phyloP scores from a whole-genome alignment of 2,797 vertebrate species.

The Phrynocephalus forsythii region DNA sequence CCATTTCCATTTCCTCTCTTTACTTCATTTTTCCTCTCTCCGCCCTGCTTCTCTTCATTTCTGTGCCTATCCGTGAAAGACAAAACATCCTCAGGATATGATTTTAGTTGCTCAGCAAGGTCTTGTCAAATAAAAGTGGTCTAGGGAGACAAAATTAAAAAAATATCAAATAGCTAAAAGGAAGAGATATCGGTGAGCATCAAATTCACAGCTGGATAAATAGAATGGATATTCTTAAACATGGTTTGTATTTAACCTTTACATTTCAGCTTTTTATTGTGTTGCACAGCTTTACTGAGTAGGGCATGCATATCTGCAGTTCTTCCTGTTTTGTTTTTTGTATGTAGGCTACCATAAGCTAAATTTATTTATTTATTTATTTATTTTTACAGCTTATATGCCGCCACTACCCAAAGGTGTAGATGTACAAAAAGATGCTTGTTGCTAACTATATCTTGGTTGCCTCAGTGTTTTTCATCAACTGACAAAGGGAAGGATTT shows the following conservation, averaged over 20 bases:
- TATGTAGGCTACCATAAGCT: not conserved
- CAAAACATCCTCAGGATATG: conserved; percentile 32
- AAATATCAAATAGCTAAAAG: conserved; percentile 62
- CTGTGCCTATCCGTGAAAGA: conserved; percentile 51
- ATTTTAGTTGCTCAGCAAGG: conserved; percentile 56
- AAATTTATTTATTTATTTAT: too few species aligned
- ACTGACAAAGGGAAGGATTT: conserved; percentile 52
- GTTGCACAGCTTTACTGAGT: conserved; percentile 46
- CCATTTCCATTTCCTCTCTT: not conserved
- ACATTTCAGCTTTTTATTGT: conserved; percentile 52
- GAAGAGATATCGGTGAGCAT: conserved; percentile 60
- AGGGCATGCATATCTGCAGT: not conserved
- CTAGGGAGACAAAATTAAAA: conserved; percentile 27
- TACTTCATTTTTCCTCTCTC: conserved; percentile 21
- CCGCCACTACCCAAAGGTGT: too few species aligned
- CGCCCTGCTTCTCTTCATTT: conserved; percentile 44
- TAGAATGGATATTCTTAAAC: conserved; percentile 56
- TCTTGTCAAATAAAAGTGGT: conserved; percentile 56
- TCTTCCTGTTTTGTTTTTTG: not conserved
- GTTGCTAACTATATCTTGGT: conserved; percentile 34
- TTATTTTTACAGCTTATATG: too few species aligned
- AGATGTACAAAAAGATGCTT: conserved; percentile 34
- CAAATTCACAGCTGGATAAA: conserved; percentile 64
- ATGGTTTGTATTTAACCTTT: conserved; percentile 57
- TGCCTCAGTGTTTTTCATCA: conserved; percentile 51